Percentiles rank a stretch among this genome's conserved stretches.
These are phyloP conservation scores for Bombus sylvicola DNA, from an alignment of 1,140 invertebrate species.

Conservation along the genomic window DNA sequence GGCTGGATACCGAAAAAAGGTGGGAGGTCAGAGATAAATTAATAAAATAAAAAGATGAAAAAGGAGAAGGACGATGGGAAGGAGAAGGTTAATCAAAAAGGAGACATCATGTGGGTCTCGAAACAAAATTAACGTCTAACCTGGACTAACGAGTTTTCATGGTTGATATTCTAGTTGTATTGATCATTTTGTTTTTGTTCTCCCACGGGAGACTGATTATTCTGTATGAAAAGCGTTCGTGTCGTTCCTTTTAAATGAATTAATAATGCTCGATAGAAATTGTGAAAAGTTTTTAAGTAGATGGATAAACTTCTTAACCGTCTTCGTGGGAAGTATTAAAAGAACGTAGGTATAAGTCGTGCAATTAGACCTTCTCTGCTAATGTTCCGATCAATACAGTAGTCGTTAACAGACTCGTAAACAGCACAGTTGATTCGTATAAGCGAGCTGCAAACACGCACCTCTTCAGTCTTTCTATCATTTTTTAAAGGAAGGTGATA, in stretches of 20 bases:
- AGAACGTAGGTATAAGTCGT: not conserved
- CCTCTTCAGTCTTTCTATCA: not conserved
- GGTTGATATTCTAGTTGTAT: not conserved
- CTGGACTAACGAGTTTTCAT: not conserved
- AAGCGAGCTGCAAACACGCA: not conserved
- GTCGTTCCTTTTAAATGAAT: not conserved
- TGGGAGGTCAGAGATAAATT: not conserved
- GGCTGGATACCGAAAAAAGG: not conserved
- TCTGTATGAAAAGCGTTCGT: not conserved
- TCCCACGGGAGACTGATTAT: not conserved
- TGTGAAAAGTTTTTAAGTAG: not conserved
- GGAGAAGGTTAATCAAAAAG: not conserved
- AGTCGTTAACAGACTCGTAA: constrained; percentile 2
- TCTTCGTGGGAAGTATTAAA: not conserved
- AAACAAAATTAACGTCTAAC: not conserved
- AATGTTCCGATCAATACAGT: not conserved
- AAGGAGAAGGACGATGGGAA: too few relatives aligned
- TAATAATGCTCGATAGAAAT: not conserved
- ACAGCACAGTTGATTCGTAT: not conserved
- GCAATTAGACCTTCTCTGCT: constrained; percentile 4
- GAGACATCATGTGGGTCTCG: not conserved
- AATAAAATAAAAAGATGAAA: not conserved
- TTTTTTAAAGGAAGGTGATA: not conserved
- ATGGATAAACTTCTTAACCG: not conserved
- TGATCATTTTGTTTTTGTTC: not conserved